A percentile compares a stretch with the other conserved stretches of the same genome.
Conservation (phyloP, 37 sponge, comb jelly and placozoan species). For the Corticium candelabrum region DNA sequence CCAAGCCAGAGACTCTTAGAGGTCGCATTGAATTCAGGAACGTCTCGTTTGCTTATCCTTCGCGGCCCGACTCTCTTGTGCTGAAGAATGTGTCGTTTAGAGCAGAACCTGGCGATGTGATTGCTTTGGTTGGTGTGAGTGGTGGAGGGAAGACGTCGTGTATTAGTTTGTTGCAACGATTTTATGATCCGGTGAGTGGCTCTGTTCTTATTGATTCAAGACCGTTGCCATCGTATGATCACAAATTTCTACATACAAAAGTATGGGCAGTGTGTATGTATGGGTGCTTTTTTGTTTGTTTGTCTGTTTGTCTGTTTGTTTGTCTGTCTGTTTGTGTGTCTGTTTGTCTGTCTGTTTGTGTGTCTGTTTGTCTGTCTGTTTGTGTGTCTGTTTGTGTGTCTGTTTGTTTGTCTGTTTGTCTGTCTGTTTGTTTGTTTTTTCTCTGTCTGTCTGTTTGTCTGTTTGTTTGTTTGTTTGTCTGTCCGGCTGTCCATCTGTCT, state of each 20-base stretch:
- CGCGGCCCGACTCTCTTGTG: conserved; percentile 26
- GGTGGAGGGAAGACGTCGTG: conserved; percentile 50
- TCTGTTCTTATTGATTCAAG: conserved; percentile 27
- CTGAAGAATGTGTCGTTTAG: conserved; percentile 25
- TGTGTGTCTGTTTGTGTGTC: too few species aligned
- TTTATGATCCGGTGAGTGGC: conserved; percentile 37
- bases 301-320: too few species aligned
- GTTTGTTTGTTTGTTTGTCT: too few species aligned
- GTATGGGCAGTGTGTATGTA: background rate
- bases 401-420: too few species aligned
- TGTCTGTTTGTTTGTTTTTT: too few species aligned
- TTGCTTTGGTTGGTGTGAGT: conserved; percentile 52
- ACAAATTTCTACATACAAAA: conserved; percentile 30
- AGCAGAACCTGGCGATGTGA: conserved; percentile 34
- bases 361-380: too few species aligned
- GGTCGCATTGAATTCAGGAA: conserved; percentile 37
- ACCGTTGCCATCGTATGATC: conserved; percentile 25
- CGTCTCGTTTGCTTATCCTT: conserved; percentile 39
- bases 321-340: too few species aligned
- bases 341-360: too few species aligned
- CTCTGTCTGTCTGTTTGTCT: too few species aligned
- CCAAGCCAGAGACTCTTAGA: conserved; percentile 8
- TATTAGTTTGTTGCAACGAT: conserved; percentile 37
- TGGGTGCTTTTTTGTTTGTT: background rate
- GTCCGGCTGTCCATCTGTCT: too few species aligned